These are phyloP conservation scores for Ooceraea biroi DNA, from an alignment of 1,140 invertebrate species.

Conservation along the genomic window DNA sequence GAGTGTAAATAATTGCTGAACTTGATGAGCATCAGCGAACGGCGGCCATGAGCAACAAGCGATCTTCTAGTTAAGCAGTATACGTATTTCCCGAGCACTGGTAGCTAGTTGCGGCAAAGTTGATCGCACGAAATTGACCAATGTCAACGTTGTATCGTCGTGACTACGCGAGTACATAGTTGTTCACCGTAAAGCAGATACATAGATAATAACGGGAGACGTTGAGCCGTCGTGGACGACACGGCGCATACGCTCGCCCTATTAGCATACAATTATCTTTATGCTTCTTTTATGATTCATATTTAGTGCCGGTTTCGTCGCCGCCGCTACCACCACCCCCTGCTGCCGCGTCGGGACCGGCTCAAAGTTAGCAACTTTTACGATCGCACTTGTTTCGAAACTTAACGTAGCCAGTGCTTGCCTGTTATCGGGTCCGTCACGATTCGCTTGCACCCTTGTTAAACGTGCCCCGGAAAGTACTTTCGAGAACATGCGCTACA, in stretches of 20 bases:
- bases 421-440: conserved; percentile 65
- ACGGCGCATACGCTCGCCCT: conserved; percentile 73
- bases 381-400: conserved; percentile 72
- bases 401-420: conserved; percentile 67
- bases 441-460: conserved; percentile 57
- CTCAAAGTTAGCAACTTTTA: conserved; percentile 72
- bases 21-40: conserved; percentile 31
- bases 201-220: conserved; percentile 70
- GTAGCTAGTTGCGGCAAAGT: conserved; percentile 16
- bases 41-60: conserved; percentile 11
- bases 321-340: conserved; percentile 32
- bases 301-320: conserved; percentile 72
- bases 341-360: conserved; percentile 33
- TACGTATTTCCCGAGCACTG: conserved; percentile 27
- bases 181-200: conserved; percentile 62
- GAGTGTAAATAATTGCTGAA: conserved; percentile 46
- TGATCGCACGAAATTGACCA: conserved; percentile 65
- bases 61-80: conserved; percentile 46
- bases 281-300: conserved; percentile 80
- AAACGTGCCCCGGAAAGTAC: conserved; percentile 68
- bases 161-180: conserved; percentile 27
- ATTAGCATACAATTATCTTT: conserved; percentile 82
- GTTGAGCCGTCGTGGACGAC: conserved; percentile 67
- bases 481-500: conserved; percentile 23
- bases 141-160: conserved; percentile 54